Percentiles rank a stretch among this genome's conserved stretches.
These are phyloP conservation scores for Halictus ligatus DNA, from an alignment of 2,888 invertebrate genomes.

Conservation along the genomic window DNA sequence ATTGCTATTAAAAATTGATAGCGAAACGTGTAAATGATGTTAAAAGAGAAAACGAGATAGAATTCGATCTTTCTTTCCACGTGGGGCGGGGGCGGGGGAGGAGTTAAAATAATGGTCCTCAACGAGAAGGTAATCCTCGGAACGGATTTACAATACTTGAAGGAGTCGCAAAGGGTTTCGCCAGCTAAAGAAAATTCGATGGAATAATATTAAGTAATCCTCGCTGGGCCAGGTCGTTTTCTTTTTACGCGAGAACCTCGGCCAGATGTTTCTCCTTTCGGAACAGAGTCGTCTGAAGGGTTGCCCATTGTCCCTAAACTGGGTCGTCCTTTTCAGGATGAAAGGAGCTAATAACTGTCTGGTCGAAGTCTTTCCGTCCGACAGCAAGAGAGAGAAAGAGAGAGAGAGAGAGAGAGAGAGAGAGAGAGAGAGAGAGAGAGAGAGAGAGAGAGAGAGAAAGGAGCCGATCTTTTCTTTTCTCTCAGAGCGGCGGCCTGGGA, in stretches of 20 bases:
- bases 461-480: not conserved
- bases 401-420: not conserved
- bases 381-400: too few species aligned
- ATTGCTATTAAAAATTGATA: not conserved
- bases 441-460: not conserved
- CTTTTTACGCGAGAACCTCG: slow-evolving; percentile 5
- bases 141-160: not conserved
- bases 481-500: not conserved
- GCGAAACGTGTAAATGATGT: not conserved
- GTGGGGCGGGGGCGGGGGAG: not conserved
- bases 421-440: not conserved
- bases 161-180: not conserved
- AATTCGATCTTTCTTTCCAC: not conserved
- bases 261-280: slow-evolving; percentile 9
- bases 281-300: not conserved
- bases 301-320: slow-evolving; percentile 14
- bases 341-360: slow-evolving; percentile 8
- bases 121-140: not conserved
- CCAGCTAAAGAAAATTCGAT: not conserved
- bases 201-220: slow-evolving; percentile 4
- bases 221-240: not conserved
- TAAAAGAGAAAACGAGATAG: not conserved
- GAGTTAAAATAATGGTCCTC: not conserved
- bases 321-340: not conserved
- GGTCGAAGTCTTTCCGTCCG: not conserved